Conservation (phyloP, 2,888 invertebrate species). For the Lagria hirta region DNA sequence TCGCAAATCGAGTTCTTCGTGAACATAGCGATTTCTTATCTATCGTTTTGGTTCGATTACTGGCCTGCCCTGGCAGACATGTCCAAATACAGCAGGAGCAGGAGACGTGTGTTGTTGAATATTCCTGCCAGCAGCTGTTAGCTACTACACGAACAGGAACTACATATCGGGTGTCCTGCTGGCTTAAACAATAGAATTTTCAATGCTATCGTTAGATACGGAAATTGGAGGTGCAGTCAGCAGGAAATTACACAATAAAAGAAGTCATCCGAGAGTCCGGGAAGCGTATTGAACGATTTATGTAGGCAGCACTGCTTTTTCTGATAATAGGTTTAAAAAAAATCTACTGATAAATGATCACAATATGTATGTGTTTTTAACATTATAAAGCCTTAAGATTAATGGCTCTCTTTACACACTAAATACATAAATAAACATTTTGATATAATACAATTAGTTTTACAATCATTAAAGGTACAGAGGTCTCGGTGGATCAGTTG, state of each 20-base stretch:
- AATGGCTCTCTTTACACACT: too few species aligned
- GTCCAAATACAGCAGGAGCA: conserved; percentile 36
- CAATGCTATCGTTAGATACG: conserved; percentile 15
- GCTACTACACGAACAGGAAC: conserved; percentile 18
- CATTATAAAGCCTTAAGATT: too few species aligned
- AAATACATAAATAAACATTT: too few species aligned
- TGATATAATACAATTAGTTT: too few species aligned
- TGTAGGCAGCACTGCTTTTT: too few species aligned
- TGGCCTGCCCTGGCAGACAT: conserved; percentile 33
- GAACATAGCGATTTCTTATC: conserved; percentile 29
- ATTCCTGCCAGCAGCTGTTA: conserved; percentile 5
- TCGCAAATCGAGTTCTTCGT: conserved; percentile 27
- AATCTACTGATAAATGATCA: too few species aligned
- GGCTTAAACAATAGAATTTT: conserved; percentile 8
- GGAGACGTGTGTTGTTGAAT: conserved; percentile 25
- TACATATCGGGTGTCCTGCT: conserved; percentile 16
- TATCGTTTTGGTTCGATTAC: conserved; percentile 17
- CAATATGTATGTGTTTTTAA: too few species aligned
- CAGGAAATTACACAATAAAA: conserved; percentile 14
- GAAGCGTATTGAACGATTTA: too few species aligned
- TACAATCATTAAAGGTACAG: too few species aligned
- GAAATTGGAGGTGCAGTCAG: conserved; percentile 14
- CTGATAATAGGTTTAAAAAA: too few species aligned
- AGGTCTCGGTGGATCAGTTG: too few species aligned
- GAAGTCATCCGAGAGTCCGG: conserved; percentile 10